phyloP scores from a whole-genome alignment of 2,113 vertebrate species.

The Galbula dea region DNA sequence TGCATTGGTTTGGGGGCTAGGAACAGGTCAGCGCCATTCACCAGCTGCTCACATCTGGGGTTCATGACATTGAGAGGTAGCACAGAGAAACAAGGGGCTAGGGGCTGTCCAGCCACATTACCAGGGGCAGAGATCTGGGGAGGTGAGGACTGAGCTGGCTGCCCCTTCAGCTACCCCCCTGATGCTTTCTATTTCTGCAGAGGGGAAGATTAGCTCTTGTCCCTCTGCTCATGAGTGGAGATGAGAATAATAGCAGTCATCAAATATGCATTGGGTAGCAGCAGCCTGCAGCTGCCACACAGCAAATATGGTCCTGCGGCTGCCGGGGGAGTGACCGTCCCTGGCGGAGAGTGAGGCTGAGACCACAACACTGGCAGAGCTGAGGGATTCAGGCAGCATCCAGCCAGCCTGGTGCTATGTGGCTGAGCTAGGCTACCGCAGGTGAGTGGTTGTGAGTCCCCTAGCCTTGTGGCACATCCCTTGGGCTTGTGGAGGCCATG shows the following conservation, averaged over 20 bases:
- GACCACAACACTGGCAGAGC: not conserved
- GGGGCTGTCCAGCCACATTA: not conserved
- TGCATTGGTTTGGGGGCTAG: not conserved
- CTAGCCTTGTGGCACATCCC: fast-evolving
- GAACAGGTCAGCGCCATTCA: not conserved
- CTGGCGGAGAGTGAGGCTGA: fast-evolving
- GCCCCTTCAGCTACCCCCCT: not conserved
- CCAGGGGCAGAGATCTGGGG: fast-evolving
- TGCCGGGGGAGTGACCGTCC: not conserved
- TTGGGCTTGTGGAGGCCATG: fast-evolving
- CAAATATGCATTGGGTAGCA: conserved; percentile 85
- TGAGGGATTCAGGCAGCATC: fast-evolving
- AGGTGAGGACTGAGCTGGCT: not conserved
- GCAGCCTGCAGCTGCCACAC: not conserved
- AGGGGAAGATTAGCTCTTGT: conserved; percentile 54
- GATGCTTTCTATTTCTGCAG: not conserved
- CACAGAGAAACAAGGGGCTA: not conserved
- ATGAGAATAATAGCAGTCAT: conserved; percentile 83
- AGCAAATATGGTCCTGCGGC: not conserved
- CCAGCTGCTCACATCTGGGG: not conserved
- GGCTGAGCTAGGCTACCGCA: not conserved
- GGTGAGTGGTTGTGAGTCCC: not conserved
- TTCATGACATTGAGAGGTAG: fast-evolving
- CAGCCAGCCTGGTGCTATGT: not conserved
- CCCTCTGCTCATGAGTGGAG: conserved; percentile 65